Evolutionary conservation across 2,797 vertebrate genomes (phyloP), one percentile per base, ranked within the genome.

Genomic region (Triplophysa bombifrons): DNA sequence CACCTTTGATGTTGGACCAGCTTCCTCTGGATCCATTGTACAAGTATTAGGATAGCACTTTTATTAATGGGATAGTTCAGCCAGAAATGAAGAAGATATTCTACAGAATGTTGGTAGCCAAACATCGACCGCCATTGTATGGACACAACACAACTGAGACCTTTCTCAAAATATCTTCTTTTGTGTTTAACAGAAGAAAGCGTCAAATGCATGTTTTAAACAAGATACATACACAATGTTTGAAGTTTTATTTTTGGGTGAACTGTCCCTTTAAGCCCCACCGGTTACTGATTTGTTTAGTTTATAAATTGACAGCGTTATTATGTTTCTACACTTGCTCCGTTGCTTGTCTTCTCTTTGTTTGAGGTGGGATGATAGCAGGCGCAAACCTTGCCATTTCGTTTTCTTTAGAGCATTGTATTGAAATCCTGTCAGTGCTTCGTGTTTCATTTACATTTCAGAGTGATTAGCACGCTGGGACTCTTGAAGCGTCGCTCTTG

Each of bases 381-480:
- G 83, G 72, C 84, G 86, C 63, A 83, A 87, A 83, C 88, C 86
- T 86, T 85, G 38, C 8, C 38, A 30, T 70, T 72, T 71, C 20
- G 38, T 81, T 82, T 41, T 72, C 77, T 85, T 81, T 86, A 89
- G 91, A 90, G 87, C 85, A 84, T 61, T 75, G 80, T 91, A 90
- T 93, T 85, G 91, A 90, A 92, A 91, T 93, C 87, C 91, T 90
- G 89, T 92, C 91, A 90, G 87, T 82, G 91, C 80, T 90, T 80
- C 88, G 78, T 89, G 83, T 83, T 48, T 80, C 87, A 89, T 93
- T 92, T 90, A 88, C 89, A 91, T 93, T 92, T 91, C 89, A 87
- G 91, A 91, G 89, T 89, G 90, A 88, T 89, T 86, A 90, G 89
- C 88, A 86, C 88, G 84, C 87, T 83, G 83, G 90, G 90, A 81